These are phyloP conservation scores for Mus caroli DNA, from an alignment of 2,797 vertebrate species.

Conservation along the genomic window DNA sequence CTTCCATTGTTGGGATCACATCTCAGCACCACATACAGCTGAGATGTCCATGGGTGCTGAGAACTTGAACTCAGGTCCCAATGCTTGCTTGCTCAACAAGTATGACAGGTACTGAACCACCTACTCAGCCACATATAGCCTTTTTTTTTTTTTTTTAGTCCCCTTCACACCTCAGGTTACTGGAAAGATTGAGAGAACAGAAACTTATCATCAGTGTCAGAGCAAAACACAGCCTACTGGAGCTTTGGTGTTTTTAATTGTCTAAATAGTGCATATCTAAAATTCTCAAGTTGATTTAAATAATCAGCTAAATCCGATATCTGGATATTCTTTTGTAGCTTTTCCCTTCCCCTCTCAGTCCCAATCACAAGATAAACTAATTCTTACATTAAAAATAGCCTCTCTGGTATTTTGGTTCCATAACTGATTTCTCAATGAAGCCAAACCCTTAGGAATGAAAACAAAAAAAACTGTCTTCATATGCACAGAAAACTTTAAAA, in stretches of 20 bases:
- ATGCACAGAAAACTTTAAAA: conserved; percentile 4
- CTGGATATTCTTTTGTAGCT: neutral
- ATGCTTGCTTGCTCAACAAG: neutral
- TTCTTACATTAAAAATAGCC: conserved; percentile 60
- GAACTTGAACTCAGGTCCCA: neutral
- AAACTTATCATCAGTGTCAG: neutral
- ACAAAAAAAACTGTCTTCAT: neutral
- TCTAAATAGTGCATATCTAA: conserved; percentile 46
- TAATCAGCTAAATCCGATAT: conserved; percentile 58
- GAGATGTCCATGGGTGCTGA: neutral
- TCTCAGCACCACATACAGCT: neutral
- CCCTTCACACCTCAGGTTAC: neutral
- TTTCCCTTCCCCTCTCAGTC: neutral
- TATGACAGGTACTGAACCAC: neutral
- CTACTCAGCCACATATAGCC: neutral
- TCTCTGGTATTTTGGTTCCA: conserved; percentile 64
- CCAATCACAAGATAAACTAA: conserved; percentile 70
- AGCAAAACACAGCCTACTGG: neutral
- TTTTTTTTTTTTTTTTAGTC: neutral
- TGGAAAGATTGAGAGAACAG: neutral
- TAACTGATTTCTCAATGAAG: conserved; percentile 33
- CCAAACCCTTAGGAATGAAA: conserved; percentile 63
- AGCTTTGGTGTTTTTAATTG: conserved; percentile 15
- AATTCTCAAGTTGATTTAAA: conserved; percentile 52
- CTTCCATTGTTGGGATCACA: neutral